Evolutionary conservation across 2,797 vertebrate species (phyloP), one percentile per base, ranked within the genome.

Genomic region (Eurystomus glaucurus): DNA sequence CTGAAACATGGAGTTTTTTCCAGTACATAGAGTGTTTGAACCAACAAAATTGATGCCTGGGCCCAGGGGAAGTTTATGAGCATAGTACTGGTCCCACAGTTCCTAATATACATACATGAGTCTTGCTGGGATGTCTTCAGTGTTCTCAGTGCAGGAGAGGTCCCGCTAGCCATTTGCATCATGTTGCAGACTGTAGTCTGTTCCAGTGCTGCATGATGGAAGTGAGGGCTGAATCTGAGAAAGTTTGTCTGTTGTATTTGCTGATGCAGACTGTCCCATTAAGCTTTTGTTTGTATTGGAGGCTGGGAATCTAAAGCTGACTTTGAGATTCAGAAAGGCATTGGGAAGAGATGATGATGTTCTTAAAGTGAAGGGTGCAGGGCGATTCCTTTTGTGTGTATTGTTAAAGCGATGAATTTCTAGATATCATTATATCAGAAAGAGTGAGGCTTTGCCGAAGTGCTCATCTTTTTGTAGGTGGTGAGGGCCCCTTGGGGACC

Each of bases 401-500:
- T 93, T 97, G 88, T 96, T 97, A 76, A 91, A 89, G 76, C 6
- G 41, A 85, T 95, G 29, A 95, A 96, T 94, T 96, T 94, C 85
- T 96, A 86, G 95, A 51, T 97, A 96, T 91, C 93, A 88, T 92
- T 97, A 64, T 97, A 92, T 95, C 87, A 48, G 75, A 94, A 94
- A 76, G 85, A 85, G 65, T 96, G 93, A 90, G 66, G 69, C 93
- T 97, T 94, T 97, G 90, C 88, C 95, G 37, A 96, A 97, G 88
- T 95, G 86, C 84, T 97, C 78, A 86, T 95, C 79, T 85, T 85
- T 93, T 80, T 97, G 97, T 97, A 94, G 97, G 98, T 41, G 97
- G 91, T 94, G 90, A 97, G 93, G 96, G 96, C 94, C 97, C 97
- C 96, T 95, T 95, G 86, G 97, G 98, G 97, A 97, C 97, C 93